Conservation (phyloP, 2,113 vertebrate genomes). For the Ameiurus melas region DNA sequence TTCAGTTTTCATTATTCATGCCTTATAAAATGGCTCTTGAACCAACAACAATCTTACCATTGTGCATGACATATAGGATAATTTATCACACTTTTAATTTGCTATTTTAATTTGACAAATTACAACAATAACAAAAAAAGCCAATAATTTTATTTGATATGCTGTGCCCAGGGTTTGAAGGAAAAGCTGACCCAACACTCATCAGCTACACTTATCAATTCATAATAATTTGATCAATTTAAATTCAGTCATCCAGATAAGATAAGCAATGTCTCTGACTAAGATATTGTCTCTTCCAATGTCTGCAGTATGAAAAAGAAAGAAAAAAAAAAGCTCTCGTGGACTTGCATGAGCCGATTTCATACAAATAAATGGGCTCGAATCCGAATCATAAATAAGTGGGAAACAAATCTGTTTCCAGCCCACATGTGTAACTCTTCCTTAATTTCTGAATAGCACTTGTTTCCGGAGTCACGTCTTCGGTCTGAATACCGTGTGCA, state of each 20-base stretch:
- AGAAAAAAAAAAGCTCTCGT: neutral
- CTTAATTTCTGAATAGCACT: neutral
- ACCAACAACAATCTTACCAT: neutral
- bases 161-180: neutral
- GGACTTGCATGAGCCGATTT: neutral
- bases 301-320: too few relatives aligned
- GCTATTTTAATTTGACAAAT: neutral
- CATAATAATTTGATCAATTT: neutral
- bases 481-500: neutral
- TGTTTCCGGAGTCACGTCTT: neutral
- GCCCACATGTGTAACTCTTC: neutral
- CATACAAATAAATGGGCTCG: neutral
- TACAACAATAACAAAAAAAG: neutral
- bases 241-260: neutral
- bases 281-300: neutral
- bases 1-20: neutral
- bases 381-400: neutral
- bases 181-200: neutral
- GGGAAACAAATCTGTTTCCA: neutral
- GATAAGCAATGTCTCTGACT: neutral
- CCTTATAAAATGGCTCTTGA: neutral
- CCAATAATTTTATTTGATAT: too few relatives aligned
- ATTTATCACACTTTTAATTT: neutral
- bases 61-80: neutral
- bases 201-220: neutral